Base-by-base conservation (phyloP, 2,888 invertebrate species). In the Acanthosepion lycidas region DNA sequence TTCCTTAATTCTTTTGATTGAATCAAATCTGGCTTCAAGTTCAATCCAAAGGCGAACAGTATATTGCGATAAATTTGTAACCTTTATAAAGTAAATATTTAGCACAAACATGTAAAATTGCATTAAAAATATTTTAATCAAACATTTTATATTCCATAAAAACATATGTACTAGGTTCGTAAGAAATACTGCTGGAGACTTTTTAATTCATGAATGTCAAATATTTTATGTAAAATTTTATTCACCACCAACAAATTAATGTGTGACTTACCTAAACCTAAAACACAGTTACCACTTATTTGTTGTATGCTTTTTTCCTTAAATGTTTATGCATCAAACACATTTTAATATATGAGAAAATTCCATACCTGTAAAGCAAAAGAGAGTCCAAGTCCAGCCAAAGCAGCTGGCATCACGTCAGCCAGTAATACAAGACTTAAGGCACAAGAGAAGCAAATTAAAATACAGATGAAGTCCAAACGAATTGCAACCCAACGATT, bases 321-420 rank as follows among this genome's bases (percentile, higher is more conserved):
- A 78, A 78, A 12, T 33, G 78, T 78, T 78, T 12, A 78, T 59
- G 18, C 78, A 78, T 33, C 33, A 33, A 33, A 33, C 33, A 33
- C 33, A 33, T 78, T 78, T n/a, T 33, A 78, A n/a, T 23, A 78
- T 78, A 78, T 92, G 9, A 93, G 0, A 53, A 49, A 49, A 93
- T 0, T 26, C 0, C 93, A 49, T 96, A 98, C 98, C 97, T 98
- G 98, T 20, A 98, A 97, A 51, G 98, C 98, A 96, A 98, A 98
- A 0, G 98, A 97, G 95, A 98, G 97, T 1, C 98, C 98, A 95
- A 98, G 97, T 15, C 98, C 98, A 48, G 98, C 98, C 95, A 98
- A 97, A 1, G 98, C 98, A 0, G 98, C 98, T 6, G 96, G 96
- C n/a, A 97, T 95, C 33, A 94, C 95, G 26, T 96, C 96, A 64